phyloP scores from a whole-genome alignment of 2,888 invertebrate genomes.

The Melanostoma mellinum region DNA sequence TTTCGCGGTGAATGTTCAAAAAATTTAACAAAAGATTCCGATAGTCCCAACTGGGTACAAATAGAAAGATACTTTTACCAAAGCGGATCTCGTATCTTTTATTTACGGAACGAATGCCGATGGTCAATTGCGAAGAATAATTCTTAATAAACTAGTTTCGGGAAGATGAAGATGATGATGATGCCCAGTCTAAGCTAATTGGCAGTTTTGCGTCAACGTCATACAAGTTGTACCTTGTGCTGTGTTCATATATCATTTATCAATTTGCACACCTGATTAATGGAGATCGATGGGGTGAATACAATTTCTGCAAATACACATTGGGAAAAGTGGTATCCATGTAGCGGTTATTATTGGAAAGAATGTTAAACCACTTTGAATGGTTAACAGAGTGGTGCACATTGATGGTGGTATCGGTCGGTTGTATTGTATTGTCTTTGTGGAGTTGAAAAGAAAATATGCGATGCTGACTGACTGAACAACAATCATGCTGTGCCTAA shows the following conservation, averaged over 20 bases:
- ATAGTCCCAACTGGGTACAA: background rate
- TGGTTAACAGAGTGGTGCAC: background rate
- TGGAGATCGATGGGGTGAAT: constrained; percentile 66
- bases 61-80: constrained; percentile 22
- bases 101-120: constrained; percentile 33
- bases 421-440: constrained; percentile 14
- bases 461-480: constrained; percentile 21
- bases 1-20: constrained; percentile 43
- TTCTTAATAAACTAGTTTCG: constrained; percentile 62
- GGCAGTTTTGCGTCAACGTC: constrained; percentile 47
- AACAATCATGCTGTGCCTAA: constrained; percentile 30
- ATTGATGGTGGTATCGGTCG: constrained; percentile 20
- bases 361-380: constrained; percentile 33
- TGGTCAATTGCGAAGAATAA: constrained; percentile 46
- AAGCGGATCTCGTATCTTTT: constrained; percentile 57
- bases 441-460: constrained; percentile 29
- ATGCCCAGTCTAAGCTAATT: constrained; percentile 54
- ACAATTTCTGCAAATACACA: constrained; percentile 42
- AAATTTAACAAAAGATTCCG: constrained; percentile 54
- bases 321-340: background rate
- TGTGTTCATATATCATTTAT: constrained; percentile 61
- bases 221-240: constrained; percentile 9
- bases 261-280: constrained; percentile 71
- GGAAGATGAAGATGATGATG: constrained; percentile 20
- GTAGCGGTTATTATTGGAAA: constrained; percentile 54